Base-by-base conservation (phyloP, 2,113 vertebrate genomes). In the Cavia porcellus region DNA sequence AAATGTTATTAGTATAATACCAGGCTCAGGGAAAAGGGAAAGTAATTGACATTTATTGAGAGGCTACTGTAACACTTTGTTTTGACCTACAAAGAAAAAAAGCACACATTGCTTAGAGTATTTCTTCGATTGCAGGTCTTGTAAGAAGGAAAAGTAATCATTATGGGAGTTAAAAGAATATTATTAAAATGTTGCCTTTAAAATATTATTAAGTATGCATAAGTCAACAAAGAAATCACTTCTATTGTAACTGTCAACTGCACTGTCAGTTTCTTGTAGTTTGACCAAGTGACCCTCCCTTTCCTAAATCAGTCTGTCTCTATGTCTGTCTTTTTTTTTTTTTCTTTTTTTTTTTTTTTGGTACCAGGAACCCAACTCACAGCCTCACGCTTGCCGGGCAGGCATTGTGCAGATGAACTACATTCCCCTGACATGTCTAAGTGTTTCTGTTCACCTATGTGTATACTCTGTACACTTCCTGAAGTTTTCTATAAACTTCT, bases 1-100 rank as follows among this genome's bases (percentile, higher is more conserved):
- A 77, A 88, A 50, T 52, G 2, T 68, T 64, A 96, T 97, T 96
- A 97, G 80, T 83, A 61, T 97, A 94, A 97, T 97, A 96, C 79
- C 55, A 91, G 86, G 72, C 55, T 98, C 93, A 86, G 64, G n/a
- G 64, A 96, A 97, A 97, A 94, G 74, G 42, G 50, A 94, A 89
- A 4, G 72, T 80, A 97, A 96, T 93, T 97, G 94, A 96, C 83
- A 93, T 97, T 98, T 96, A 91, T 91, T 90, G 97, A 89, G 93
- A 95, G 86, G 94, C 82, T 82, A 96, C 42, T 90, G 17, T 61
- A 90, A 94, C 50, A 25, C 55, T 94, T 90, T 94, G 32, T 97
- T 97, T 97, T 96, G 93, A 96, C 89, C 47, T 86, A 90, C 66
- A 62, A 84, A 96, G 86, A 45, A 90, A 80, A 30, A 91, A 96